Conservation (phyloP, 2,888 invertebrate genomes). For the Lycophotia porphyrea region DNA sequence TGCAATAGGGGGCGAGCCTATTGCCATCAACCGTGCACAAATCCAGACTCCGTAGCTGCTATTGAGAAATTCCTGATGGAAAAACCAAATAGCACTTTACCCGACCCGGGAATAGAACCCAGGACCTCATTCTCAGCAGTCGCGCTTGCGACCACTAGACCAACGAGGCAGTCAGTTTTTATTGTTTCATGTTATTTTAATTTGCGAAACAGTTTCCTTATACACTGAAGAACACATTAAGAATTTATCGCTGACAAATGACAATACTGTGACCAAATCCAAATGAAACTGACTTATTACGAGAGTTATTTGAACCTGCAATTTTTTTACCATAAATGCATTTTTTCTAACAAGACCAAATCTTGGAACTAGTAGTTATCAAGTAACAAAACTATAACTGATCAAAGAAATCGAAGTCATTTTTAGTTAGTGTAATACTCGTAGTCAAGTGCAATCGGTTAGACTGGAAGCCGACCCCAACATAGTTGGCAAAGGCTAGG, state of each 20-base stretch:
- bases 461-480: neutral
- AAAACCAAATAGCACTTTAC: too few species aligned
- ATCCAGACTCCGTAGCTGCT: too few species aligned
- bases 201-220: neutral
- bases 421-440: neutral
- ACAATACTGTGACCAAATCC: neutral
- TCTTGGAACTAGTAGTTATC: neutral
- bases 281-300: neutral
- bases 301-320: neutral
- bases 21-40: too few species aligned
- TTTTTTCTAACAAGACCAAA: neutral
- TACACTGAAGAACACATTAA: neutral
- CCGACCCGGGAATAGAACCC: too few species aligned
- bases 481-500: neutral
- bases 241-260: neutral
- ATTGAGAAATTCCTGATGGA: too few species aligned
- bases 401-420: neutral
- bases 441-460: neutral
- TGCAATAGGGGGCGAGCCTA: too few species aligned
- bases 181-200: neutral
- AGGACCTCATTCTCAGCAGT: too few species aligned
- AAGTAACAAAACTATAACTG: neutral
- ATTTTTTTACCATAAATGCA: neutral
- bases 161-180: too few species aligned
- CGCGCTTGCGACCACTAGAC: too few species aligned